Conservation (phyloP, 1,140 invertebrate species). For the Paraescarpia echinospica region DNA sequence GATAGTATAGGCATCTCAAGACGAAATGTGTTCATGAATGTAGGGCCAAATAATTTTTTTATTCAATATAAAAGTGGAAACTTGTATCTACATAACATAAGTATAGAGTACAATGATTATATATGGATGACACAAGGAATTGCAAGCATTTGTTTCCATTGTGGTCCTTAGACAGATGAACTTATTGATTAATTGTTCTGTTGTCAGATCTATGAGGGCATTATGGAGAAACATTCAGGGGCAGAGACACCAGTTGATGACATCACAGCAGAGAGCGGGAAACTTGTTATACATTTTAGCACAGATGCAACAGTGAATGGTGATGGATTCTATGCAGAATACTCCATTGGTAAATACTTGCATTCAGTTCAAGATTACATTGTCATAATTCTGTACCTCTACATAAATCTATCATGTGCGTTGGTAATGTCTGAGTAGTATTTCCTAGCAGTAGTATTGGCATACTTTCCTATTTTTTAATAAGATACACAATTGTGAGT, state of each 20-base stretch:
- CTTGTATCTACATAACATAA: too few species aligned
- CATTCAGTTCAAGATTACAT: background rate
- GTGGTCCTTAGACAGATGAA: background rate
- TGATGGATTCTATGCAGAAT: background rate
- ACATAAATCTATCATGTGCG: background rate
- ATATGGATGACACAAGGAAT: too few species aligned
- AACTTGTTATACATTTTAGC: background rate
- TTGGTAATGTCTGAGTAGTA: background rate
- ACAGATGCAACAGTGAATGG: background rate
- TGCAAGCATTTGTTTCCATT: too few species aligned
- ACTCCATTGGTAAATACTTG: background rate
- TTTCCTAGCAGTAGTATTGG: background rate
- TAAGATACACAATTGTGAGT: background rate
- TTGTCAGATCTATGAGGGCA: background rate
- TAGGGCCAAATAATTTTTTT: too few species aligned
- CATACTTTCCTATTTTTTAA: background rate
- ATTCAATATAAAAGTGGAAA: too few species aligned
- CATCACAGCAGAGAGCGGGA: background rate
- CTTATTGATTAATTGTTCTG: background rate
- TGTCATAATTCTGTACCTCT: background rate
- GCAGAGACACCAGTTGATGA: background rate
- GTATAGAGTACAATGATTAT: too few species aligned
- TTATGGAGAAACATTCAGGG: background rate
- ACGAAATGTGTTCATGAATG: too few species aligned
- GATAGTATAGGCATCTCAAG: too few species aligned